Evolutionary conservation across 2,888 invertebrate species (phyloP), one percentile per base, ranked within the genome.

Genomic region (Eupithecia vulgata): DNA sequence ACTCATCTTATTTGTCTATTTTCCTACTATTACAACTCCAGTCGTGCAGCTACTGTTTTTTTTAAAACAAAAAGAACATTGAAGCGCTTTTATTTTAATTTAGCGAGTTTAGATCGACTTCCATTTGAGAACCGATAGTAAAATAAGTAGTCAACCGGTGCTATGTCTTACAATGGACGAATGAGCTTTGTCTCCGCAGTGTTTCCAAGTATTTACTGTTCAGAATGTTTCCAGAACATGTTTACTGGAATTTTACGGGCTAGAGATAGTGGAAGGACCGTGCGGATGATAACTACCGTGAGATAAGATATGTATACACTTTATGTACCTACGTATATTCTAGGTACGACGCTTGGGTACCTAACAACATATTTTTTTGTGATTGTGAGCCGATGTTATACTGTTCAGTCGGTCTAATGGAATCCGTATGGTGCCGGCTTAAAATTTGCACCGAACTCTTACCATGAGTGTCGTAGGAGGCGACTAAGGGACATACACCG

Each of bases 91-190:
- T 21, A 21, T 52, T 21, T 25, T 0, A 21, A 21, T 52, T 57
- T 25, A 13, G 57, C 10, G 25, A 57, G 25, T 57, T 25, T 6
- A 25, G 48, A 30, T 68, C 67, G 74, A 67, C 8, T 62, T 17
- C 0, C n/a, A 8, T 37, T 72, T 72, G 72, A 72, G 57, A 45
- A 64, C 1, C 52, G 15, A 30, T 68, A 42, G 66, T 57, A 25
- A 25, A 13, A 57, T 75, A 61, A 37, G 48, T 8, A 64, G 68
- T n/a, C 57, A 64, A 52, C 72, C 67, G 57, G 62, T 73, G 64
- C 70, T 72, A 64, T 70, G 57, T 59, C 64, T 37, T 40, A 75
- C 75, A 75, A 70, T 74, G 72, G 61, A 68, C 48, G 52, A 67
- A 37, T 59, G 17, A 64, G 76, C 71, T 72, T 68, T 70, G 72